Conservation (phyloP, 2,797 vertebrate species). For the Tangara arthus region DNA sequence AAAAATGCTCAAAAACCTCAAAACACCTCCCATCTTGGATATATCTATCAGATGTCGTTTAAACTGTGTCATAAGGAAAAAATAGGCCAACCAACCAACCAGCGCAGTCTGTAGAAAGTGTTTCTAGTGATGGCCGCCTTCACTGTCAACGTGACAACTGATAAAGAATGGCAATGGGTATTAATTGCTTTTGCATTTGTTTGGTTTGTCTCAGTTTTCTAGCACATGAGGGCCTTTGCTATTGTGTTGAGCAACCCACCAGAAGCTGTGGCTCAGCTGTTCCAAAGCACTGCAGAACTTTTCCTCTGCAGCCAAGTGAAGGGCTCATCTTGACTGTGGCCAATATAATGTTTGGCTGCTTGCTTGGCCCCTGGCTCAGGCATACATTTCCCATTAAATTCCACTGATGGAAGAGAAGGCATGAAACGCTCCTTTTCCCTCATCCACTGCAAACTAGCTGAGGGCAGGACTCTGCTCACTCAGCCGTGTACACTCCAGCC, state of each 20-base stretch:
- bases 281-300: not conserved
- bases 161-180: not conserved
- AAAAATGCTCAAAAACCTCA: not conserved
- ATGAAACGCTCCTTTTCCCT: not conserved
- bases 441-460: not conserved
- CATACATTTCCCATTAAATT: not conserved
- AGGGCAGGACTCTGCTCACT: not conserved
- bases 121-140: not conserved
- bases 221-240: rapidly evolving
- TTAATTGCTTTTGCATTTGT: not conserved
- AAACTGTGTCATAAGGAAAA: not conserved
- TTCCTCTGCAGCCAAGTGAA: not conserved
- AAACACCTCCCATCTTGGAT: not conserved
- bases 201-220: not conserved
- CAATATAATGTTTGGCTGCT: not conserved
- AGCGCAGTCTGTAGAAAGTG: not conserved
- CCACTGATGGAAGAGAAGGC: not conserved
- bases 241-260: not conserved
- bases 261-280: not conserved
- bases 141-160: not conserved
- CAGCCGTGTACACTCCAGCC: not conserved
- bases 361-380: not conserved
- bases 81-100: not conserved
- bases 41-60: not conserved
- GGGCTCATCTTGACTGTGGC: not conserved